Conservation (phyloP, 2,797 vertebrate genomes). For the Pseudochromis fuscus region DNA sequence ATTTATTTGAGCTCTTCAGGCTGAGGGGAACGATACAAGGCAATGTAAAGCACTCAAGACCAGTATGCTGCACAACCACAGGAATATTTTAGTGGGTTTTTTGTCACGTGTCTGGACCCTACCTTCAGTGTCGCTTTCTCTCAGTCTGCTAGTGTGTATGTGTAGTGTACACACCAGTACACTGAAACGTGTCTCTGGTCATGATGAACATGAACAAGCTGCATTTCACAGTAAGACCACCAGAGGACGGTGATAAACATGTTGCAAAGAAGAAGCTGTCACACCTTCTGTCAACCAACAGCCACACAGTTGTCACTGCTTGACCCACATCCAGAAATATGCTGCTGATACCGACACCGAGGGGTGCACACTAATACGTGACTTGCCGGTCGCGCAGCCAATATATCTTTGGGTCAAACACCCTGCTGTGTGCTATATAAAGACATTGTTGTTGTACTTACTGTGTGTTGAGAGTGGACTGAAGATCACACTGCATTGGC, state of each 20-base stretch:
- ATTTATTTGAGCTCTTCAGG: slow-evolving; percentile 29
- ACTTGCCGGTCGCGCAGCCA: slow-evolving; percentile 11
- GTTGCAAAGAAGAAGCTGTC: neutral
- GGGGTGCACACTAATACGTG: neutral
- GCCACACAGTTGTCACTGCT: slow-evolving; percentile 1
- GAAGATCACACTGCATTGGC: neutral
- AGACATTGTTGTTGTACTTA: slow-evolving; percentile 25
- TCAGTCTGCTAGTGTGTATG: neutral
- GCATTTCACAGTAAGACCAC: slow-evolving; percentile 41
- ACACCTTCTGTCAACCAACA: neutral
- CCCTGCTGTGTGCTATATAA: slow-evolving; percentile 20
- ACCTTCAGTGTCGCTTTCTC: neutral
- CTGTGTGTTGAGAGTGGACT: neutral
- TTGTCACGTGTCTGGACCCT: neutral
- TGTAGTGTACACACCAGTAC: neutral
- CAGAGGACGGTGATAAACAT: slow-evolving; percentile 30
- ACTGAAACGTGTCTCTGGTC: neutral
- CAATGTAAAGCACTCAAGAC: slow-evolving; percentile 1
- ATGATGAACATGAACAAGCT: neutral
- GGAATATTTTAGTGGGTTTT: neutral
- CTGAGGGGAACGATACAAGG: neutral
- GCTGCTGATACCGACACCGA: slow-evolving; percentile 43
- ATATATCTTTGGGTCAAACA: slow-evolving; percentile 24
- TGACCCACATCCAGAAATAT: slow-evolving; percentile 38
- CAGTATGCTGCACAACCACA: neutral